Conservation (phyloP, 1,140 invertebrate species). For the Penaeus indicus region DNA sequence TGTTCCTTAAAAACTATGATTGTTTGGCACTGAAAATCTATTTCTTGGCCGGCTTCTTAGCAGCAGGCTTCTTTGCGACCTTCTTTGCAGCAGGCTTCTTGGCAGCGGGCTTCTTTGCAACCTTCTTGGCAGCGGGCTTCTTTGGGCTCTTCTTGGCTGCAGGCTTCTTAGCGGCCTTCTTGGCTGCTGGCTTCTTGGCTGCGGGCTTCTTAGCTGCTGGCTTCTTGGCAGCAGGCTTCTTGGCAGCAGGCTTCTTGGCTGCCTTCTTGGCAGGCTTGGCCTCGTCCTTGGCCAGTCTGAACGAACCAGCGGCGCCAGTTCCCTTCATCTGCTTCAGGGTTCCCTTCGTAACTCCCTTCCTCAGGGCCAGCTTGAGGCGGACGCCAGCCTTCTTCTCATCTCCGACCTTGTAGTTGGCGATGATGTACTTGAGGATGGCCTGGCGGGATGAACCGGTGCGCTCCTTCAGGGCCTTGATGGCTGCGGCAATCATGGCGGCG, state of each 20-base stretch:
- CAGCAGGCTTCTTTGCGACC: constrained; percentile 40
- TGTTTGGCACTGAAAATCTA: too few species aligned
- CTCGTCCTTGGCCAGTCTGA: constrained; percentile 53
- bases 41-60: constrained; percentile 26
- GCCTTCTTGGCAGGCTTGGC: constrained; percentile 24
- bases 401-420: constrained; percentile 45
- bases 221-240: constrained; percentile 29
- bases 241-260: constrained; percentile 42
- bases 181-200: constrained; percentile 27
- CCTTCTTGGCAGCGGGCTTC: constrained; percentile 43
- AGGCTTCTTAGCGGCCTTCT: constrained; percentile 40
- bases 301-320: constrained; percentile 52
- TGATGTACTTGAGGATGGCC: constrained; percentile 56
- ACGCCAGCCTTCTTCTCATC: constrained; percentile 56
- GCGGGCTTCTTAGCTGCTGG: constrained; percentile 11
- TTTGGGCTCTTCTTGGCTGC: constrained; percentile 45
- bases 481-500: constrained; percentile 47
- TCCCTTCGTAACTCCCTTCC: constrained; percentile 39
- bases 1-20: too few species aligned
- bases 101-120: constrained; percentile 32
- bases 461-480: constrained; percentile 41
- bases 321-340: constrained; percentile 55
- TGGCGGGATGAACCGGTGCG: constrained; percentile 50
- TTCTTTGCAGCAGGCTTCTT: constrained; percentile 46
- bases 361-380: constrained; percentile 47